Evolutionary conservation across 1,140 invertebrate genomes (phyloP).

Genomic region (Mercenaria mercenaria): DNA sequence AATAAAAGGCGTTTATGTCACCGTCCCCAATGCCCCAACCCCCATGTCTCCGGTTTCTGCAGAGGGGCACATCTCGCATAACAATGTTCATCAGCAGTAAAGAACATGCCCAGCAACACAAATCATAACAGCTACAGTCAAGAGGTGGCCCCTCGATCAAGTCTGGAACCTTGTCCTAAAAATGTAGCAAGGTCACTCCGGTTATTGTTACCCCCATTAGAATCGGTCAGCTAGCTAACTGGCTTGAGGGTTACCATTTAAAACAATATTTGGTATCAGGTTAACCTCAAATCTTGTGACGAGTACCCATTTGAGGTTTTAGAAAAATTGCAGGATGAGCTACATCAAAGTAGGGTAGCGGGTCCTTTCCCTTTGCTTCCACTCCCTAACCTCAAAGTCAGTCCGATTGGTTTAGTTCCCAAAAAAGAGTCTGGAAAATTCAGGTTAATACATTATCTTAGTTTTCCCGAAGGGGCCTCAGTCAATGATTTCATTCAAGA

Average conservation of each 20-base stretch:
- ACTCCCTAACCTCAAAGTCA: neutral
- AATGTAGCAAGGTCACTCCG: no score
- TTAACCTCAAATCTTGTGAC: neutral
- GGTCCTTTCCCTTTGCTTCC: neutral
- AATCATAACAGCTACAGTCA: no score
- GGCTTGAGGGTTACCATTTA: neutral
- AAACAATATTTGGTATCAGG: neutral
- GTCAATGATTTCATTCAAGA: slow-evolving; percentile 27
- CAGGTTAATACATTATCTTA: slow-evolving; percentile 23
- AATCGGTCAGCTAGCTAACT: neutral
- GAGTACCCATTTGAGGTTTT: neutral
- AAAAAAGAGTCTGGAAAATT: neutral
- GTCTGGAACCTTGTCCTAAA: neutral
- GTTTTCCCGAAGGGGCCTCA: neutral
- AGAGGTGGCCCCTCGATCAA: neutral
- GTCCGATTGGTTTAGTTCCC: slow-evolving; percentile 34
- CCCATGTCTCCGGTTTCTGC: slow-evolving; percentile 8
- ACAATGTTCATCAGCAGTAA: neutral
- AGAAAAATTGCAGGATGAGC: neutral
- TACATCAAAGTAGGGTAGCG: neutral
- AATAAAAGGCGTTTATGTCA: neutral
- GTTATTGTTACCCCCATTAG: neutral
- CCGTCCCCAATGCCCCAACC: neutral
- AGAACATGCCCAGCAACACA: no score
- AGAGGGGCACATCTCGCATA: neutral